Conservation (phyloP, 2,888 invertebrate species). For the Polydrusus cervinus region DNA sequence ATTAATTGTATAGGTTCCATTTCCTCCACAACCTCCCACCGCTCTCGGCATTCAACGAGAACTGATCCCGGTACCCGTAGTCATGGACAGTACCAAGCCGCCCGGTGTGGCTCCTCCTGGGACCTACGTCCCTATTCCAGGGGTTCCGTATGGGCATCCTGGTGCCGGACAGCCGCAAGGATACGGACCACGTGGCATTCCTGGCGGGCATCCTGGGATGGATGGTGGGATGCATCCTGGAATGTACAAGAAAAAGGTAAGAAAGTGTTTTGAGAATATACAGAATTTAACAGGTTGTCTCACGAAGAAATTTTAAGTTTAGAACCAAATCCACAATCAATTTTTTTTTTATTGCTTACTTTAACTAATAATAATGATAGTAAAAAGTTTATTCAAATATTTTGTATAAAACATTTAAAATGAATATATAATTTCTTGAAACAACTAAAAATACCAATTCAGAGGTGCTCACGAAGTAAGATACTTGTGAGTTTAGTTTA, state of each 20-base stretch:
- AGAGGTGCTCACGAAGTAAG: too few relatives aligned
- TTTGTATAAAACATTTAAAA: too few relatives aligned
- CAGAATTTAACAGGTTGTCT: too few relatives aligned
- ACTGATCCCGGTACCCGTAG: slow-evolving; percentile 85
- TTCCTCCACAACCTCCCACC: slow-evolving; percentile 45
- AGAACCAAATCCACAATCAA: too few relatives aligned
- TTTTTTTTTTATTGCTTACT: too few relatives aligned
- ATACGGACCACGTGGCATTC: slow-evolving; percentile 45
- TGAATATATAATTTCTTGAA: too few relatives aligned
- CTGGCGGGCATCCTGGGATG: slow-evolving; percentile 40
- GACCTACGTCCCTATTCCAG: slow-evolving; percentile 47
- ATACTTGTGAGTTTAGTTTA: too few relatives aligned
- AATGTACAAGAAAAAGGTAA: slow-evolving; percentile 60
- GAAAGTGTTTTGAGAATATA: not conserved
- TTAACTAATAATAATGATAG: too few relatives aligned
- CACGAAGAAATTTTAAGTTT: not conserved
- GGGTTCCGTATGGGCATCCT: slow-evolving; percentile 43
- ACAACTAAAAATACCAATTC: too few relatives aligned
- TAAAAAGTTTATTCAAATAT: too few relatives aligned
- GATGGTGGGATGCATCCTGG: slow-evolving; percentile 57
- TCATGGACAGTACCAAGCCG: slow-evolving; percentile 64
- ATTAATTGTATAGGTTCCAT: slow-evolving; percentile 6
- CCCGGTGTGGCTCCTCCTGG: slow-evolving; percentile 59
- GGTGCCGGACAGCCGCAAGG: slow-evolving; percentile 45
- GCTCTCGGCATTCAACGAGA: slow-evolving; percentile 74